phyloP scores from a whole-genome alignment of 2,113 vertebrate genomes.

The Mugil cephalus region DNA sequence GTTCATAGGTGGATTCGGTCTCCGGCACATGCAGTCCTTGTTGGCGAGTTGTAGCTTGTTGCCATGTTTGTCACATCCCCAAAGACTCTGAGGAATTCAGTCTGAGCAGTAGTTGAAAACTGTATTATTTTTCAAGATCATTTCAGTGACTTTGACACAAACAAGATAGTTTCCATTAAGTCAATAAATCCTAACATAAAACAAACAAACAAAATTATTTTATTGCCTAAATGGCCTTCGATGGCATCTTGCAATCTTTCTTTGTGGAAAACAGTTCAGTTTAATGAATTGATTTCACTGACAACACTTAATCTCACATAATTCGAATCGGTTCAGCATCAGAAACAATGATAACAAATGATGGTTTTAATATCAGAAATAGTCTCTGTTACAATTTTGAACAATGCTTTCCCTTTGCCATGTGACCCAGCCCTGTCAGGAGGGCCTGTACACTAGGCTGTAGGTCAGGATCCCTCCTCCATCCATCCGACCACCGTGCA shows the following conservation, averaged over 20 bases:
- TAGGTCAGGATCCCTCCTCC: slow-evolving; percentile 6
- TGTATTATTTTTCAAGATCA: not conserved
- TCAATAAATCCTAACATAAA: too few relatives aligned
- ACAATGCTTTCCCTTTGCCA: not conserved
- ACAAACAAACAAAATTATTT: too few relatives aligned
- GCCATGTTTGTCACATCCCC: slow-evolving; percentile 21
- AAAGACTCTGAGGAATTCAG: slow-evolving; percentile 51
- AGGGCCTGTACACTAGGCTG: slow-evolving; percentile 5
- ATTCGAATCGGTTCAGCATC: too few relatives aligned
- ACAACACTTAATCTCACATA: too few relatives aligned
- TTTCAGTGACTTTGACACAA: not conserved
- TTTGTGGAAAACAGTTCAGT: too few relatives aligned
- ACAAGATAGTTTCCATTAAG: too few relatives aligned
- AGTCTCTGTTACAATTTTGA: too few relatives aligned
- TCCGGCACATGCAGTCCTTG: slow-evolving; percentile 15
- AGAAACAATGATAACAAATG: too few relatives aligned
- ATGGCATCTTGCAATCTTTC: too few relatives aligned
- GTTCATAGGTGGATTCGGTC: not conserved
- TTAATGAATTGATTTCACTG: too few relatives aligned
- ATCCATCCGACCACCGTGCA: not conserved
- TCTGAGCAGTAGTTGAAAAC: not conserved
- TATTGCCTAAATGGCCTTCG: too few relatives aligned
- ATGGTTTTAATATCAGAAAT: too few relatives aligned
- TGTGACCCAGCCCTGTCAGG: slow-evolving; percentile 36
- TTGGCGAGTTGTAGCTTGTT: slow-evolving; percentile 37